Base-by-base conservation (phyloP, 2,797 vertebrate genomes). In the Falco naumanni region DNA sequence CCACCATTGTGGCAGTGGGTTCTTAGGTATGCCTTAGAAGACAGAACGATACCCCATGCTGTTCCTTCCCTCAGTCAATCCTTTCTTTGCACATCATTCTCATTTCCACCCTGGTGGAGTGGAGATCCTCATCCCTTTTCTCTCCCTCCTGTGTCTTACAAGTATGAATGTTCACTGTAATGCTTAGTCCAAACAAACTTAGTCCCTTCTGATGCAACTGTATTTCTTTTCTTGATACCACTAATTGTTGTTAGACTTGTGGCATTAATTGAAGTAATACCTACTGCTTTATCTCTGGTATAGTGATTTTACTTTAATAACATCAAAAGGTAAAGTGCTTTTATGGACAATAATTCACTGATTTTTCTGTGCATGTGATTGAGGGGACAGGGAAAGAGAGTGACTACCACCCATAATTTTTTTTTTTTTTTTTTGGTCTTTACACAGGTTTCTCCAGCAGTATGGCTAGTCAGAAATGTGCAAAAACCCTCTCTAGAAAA, bases 321-420 rank as follows among this genome's bases (percentile, higher is more conserved):
- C 41, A 82, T 48, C 31, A 87, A 37, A 68, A 82, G 11, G 15
- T n/a, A 29, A 83, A 68, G 33, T 60, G 57, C 28, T 69, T 83
- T 76, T 37, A 28, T 18, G 54, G 43, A 84, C 50, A 80, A 65
- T 48, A 77, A 83, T 34, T 85, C 25, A 65, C 37, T 54, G 77
- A 29, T 45, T 53, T 28, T 33, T 54, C 54, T 65, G 24, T 25
- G 25, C 37, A 50, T 13, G 17, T 33, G 33, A 69, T 4, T 41
- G 64, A 59, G 18, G 51, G 39, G 31, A 37, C 5, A 68, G 12
- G 26, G 25, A 77, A 83, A 63, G 57, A 76, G 20, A 92, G 9
- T 3, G 2, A 51, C 34, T 77, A 39, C 15, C 0, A 0, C 17
- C 17, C 3, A 1, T 25, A 26, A 4, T 9, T 39, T 12, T 41